Percentiles rank a stretch among this genome's conserved stretches.
phyloP scores from a whole-genome alignment of 2,888 invertebrate species.

The Synanthedon tipuliformis region DNA sequence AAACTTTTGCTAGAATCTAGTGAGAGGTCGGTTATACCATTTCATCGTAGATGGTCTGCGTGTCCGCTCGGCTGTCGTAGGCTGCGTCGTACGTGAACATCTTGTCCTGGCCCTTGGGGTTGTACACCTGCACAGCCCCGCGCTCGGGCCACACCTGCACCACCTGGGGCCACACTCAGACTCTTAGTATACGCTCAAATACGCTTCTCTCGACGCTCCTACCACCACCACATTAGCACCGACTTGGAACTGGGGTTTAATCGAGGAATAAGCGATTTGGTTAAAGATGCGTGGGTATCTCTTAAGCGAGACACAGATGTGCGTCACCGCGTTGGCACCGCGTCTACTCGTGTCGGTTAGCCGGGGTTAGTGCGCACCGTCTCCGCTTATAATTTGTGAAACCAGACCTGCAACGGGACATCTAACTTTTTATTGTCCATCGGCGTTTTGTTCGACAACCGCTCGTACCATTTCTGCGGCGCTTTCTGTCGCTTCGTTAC shows the following conservation, averaged over 20 bases:
- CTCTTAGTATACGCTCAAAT: too few relatives aligned
- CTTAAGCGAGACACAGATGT: too few relatives aligned
- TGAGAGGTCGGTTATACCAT: constrained; percentile 65
- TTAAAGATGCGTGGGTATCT: too few relatives aligned
- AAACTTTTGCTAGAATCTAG: neutral
- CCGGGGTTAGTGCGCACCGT: neutral
- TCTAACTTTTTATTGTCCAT: constrained; percentile 36
- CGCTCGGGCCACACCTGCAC: constrained; percentile 87
- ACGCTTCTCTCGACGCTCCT: too few relatives aligned
- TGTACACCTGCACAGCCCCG: constrained; percentile 91
- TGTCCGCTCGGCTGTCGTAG: constrained; percentile 90
- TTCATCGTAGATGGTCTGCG: constrained; percentile 95
- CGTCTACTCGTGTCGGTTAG: too few relatives aligned
- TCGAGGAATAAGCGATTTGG: too few relatives aligned
- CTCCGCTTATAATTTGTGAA: neutral
- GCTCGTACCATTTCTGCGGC: constrained; percentile 58
- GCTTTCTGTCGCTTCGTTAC: constrained; percentile 33
- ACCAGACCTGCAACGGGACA: constrained; percentile 49
- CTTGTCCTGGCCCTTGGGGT: constrained; percentile 89
- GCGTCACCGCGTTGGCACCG: too few relatives aligned
- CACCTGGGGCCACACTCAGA: constrained; percentile 49
- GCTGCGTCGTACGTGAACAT: constrained; percentile 98
- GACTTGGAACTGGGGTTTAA: too few relatives aligned
- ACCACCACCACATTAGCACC: too few relatives aligned
- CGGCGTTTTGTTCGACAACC: constrained; percentile 39